Base-by-base conservation (phyloP, 2,888 invertebrate genomes). In the Hipparchia semele region DNA sequence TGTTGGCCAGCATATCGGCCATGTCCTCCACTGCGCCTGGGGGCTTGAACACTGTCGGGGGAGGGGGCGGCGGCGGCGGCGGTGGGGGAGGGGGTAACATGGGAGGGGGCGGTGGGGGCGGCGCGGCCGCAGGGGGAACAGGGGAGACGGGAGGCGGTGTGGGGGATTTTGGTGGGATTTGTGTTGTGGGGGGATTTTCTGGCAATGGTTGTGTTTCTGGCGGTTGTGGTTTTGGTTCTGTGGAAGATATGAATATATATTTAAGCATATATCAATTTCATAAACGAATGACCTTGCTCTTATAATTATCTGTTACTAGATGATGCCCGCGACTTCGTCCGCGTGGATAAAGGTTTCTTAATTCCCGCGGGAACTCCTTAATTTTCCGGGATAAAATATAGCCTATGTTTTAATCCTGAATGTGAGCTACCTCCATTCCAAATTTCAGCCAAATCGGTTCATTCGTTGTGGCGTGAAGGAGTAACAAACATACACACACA, bases 1-100 rank as follows among this genome's bases (percentile, higher is more conserved):
- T 94, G 13, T 93, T 94, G 0, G 95, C 95, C 62, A 96, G 82
- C 88, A 95, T 89, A 66, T 93, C 94, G 6, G 95, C 95, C 95
- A 96, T 95, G 73, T 94, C 89, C 6, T 89, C 93, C 0, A 86
- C 78, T 0, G 72, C 77, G 0, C 70, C 76, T 66, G 81, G 59
- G 79, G 79, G 68, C 76, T 80, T 58, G 84, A 90, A 78, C 79
- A 86, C 74, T 0, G 91, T 87, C 0, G 94, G 91, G 0, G 94
- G 88, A 0, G 94, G 93, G 0, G 94, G 91, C 0, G 94, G 90
- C 0, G 92, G 91, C 0, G 92, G 91, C 0, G 93, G 89, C 0
- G 91, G 87, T 0, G 88, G 88, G 0, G 87, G 86, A 0, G 76
- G 82, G 3, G 67, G 74, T 1, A 77, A 78, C 45, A 80, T 8